phyloP scores from a whole-genome alignment of 2,888 invertebrate species.

The Tethea ocularis region DNA sequence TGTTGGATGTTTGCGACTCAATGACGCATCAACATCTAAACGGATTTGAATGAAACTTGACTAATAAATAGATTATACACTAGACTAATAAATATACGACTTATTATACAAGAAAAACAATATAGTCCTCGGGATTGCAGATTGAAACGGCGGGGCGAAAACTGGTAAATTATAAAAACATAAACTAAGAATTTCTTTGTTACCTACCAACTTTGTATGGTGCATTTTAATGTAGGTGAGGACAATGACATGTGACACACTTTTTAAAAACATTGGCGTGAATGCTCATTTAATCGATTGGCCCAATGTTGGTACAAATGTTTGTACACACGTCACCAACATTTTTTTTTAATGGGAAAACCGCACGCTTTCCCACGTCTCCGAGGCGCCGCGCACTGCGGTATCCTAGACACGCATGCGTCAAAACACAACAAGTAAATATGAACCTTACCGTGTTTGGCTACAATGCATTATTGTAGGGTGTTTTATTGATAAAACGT shows the following conservation, averaged over 20 bases:
- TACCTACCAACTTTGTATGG: not conserved
- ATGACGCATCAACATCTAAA: no score
- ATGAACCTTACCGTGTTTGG: conserved; percentile 35
- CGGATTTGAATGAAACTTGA: no score
- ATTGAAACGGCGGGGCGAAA: no score
- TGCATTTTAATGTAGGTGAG: conserved; percentile 1
- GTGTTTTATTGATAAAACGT: conserved; percentile 34
- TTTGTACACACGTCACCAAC: conserved; percentile 46
- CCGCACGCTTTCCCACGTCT: conserved; percentile 72
- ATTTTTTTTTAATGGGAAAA: conserved; percentile 66
- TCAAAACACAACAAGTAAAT: conserved; percentile 40
- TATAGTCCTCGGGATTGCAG: no score
- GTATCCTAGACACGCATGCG: conserved; percentile 77
- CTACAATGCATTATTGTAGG: conserved; percentile 35
- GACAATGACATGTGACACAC: not conserved
- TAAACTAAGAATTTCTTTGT: not conserved
- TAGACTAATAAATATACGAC: no score
- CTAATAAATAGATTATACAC: no score
- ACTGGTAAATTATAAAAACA: not conserved
- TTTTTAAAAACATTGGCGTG: conserved; percentile 8
- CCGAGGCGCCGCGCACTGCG: conserved; percentile 82
- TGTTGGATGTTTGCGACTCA: no score
- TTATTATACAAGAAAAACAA: no score
- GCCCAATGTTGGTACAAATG: conserved; percentile 50
- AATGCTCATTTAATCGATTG: conserved; percentile 19